Evolutionary conservation across 2,113 vertebrate species (phyloP), one percentile per base, ranked within the genome.

Genomic region (Mohoua ochrocephala): DNA sequence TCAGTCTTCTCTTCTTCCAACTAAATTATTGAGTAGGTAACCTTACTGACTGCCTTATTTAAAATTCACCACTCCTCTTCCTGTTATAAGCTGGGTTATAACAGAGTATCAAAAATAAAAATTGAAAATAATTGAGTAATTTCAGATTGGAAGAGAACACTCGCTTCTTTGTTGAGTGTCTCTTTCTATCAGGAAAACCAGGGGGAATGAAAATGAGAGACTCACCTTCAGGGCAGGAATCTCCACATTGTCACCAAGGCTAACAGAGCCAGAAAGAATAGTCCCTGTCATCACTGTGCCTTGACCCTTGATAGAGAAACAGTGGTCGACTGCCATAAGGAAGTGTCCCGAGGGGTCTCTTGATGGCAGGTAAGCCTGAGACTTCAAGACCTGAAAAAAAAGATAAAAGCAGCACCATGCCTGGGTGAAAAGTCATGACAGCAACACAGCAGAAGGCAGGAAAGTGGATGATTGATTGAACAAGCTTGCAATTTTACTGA

Each of bases 241-340:
- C 98, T 99, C 99, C 94, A 99, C 98, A 13, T 82, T 99, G 98
- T 99, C 99, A 28, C 99, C 99, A 33, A 99, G 97, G 84, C 97
- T 98, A 97, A 99, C 92, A 37, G 98, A 98, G 94, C 99, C 99
- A 88, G 99, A 99, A 95, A 99, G 99, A 97, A 99, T 95, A 86
- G 99, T 99, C 44, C 99, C 99, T 20, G 99, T 99, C 99, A 99
- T 99, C 97, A 99, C 99, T 0, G 99, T 99, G 94, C 99, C 99
- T 95, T 99, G 99, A 96, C 99, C 99, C 54, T 98, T 99, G 97
- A 99, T 99, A 90, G 99, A 99, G 98, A 99, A 99, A 95, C 99
- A 99, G 95, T 99, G 99, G 97, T 99, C 99, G 13, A 99, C 98
- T 15, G 99, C 99, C 99, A 99, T 99, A 53, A 99, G 98, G 64